Base-by-base conservation (phyloP, 1,140 invertebrate species). In the Galleria mellonella region DNA sequence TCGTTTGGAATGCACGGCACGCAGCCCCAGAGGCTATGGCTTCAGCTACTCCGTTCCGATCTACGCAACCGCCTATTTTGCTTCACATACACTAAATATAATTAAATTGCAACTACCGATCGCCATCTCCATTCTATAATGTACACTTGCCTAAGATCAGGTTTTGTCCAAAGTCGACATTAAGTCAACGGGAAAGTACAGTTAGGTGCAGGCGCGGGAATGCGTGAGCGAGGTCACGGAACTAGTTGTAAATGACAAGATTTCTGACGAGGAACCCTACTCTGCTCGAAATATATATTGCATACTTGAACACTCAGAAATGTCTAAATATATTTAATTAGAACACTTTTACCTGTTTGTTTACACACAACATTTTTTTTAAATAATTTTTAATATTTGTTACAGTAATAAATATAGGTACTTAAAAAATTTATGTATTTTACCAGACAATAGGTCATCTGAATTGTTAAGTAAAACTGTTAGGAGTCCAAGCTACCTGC, bases 151-250 rank as follows among this genome's bases (percentile, higher is more conserved):
- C 73, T 76, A 73, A 77, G 75, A 83, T 77, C 82, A 79, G 71
- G 82, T 85, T 83, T 61, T 73, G 71, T 78, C 78, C 73, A 85
- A 85, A 85, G 75, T 85, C 69, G 65, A 68, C 63, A 81, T 83
- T 79, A 81, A 84, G 69, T 83, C 78, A 82, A 79, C 82, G 73
- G 78, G 75, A 85, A 85, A 78, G 82, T 83, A 85, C 82, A 76
- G 82, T 85, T 85, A 85, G 77, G 62, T 82, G 77, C 82, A 85
- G 62, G 75, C 82, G 79, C 75, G 77, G 75, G 82, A 85, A 85
- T 85, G 82, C 75, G 78, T 85, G 79, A 85, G 82, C 82, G 82
- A 85, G 82, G 82, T 85, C 79, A 85, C 82, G 72, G 75, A 85
- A 82, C 82, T 85, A 82, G 79, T 85, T 81, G 77, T 83, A 78